These are phyloP conservation scores for Allobates femoralis DNA, from an alignment of 2,797 vertebrate species.

Conservation along the genomic window DNA sequence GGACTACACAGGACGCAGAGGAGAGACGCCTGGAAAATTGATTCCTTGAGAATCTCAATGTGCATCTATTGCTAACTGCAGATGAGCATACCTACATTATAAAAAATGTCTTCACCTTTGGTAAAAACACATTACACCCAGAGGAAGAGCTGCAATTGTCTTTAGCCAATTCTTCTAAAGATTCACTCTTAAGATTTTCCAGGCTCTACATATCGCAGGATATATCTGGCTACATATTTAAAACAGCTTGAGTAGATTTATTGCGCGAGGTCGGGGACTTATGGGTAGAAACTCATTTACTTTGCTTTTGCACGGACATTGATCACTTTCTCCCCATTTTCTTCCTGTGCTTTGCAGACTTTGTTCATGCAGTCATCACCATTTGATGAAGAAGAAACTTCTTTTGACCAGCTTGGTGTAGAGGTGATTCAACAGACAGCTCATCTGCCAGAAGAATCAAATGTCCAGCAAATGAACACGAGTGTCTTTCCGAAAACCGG, in stretches of 20 bases:
- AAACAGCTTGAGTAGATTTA: background rate
- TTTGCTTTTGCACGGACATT: background rate
- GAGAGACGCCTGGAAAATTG: too few relatives aligned
- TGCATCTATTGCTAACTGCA: too few relatives aligned
- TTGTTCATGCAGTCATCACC: background rate
- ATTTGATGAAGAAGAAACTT: constrained; percentile 3
- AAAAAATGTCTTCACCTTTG: too few relatives aligned
- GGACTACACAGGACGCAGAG: too few relatives aligned
- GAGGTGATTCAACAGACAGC: constrained; percentile 11
- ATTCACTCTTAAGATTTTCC: too few relatives aligned
- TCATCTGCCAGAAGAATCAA: background rate
- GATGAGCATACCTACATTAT: too few relatives aligned
- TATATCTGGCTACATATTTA: too few relatives aligned
- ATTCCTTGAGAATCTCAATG: too few relatives aligned
- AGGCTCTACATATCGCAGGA: too few relatives aligned
- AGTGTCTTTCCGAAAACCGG: background rate
- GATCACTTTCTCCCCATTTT: background rate
- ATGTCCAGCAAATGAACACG: background rate
- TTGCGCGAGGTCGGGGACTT: background rate
- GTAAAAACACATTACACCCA: too few relatives aligned
- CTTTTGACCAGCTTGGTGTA: background rate
- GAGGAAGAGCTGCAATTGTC: too few relatives aligned
- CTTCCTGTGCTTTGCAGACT: background rate
- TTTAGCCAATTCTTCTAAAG: too few relatives aligned
- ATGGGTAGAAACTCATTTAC: background rate